Conservation (phyloP, 2,797 vertebrate genomes). For the Odontamblyopus rebecca region DNA sequence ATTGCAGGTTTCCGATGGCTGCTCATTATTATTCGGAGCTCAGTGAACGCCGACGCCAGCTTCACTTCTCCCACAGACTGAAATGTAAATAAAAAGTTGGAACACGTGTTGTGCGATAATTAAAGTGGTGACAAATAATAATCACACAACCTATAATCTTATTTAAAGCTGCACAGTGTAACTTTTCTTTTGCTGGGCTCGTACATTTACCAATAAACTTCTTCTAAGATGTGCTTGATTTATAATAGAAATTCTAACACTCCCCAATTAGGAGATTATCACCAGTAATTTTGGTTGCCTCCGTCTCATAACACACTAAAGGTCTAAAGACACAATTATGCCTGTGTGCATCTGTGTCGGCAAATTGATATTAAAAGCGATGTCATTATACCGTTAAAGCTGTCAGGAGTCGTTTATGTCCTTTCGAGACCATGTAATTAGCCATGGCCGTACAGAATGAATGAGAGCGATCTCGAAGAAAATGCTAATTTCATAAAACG, state of each 20-base stretch:
- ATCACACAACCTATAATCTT: too few relatives aligned
- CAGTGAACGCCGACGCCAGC: too few relatives aligned
- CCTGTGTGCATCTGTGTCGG: slow-evolving; percentile 15
- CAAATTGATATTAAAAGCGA: slow-evolving; percentile 44
- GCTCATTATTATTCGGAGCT: not conserved
- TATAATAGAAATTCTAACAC: too few relatives aligned
- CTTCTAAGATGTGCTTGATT: too few relatives aligned
- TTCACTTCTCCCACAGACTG: too few relatives aligned
- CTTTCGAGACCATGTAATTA: slow-evolving; percentile 52
- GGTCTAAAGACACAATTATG: not conserved
- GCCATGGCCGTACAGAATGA: slow-evolving; percentile 47
- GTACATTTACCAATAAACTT: too few relatives aligned
- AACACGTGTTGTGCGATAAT: too few relatives aligned
- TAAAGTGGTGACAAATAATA: too few relatives aligned
- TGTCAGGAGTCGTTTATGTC: slow-evolving; percentile 44
- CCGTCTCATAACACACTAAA: not conserved
- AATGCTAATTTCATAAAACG: slow-evolving; percentile 50
- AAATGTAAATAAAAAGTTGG: too few relatives aligned
- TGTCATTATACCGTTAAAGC: slow-evolving; percentile 32
- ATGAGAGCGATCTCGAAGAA: slow-evolving; percentile 28
- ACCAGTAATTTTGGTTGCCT: not conserved
- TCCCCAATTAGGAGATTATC: not conserved
- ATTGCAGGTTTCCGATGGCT: not conserved
- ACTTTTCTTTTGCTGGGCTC: too few relatives aligned
- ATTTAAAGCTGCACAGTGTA: too few relatives aligned